phyloP scores from a whole-genome alignment of 1,140 invertebrate genomes.

The Sycophaga agraensis region DNA sequence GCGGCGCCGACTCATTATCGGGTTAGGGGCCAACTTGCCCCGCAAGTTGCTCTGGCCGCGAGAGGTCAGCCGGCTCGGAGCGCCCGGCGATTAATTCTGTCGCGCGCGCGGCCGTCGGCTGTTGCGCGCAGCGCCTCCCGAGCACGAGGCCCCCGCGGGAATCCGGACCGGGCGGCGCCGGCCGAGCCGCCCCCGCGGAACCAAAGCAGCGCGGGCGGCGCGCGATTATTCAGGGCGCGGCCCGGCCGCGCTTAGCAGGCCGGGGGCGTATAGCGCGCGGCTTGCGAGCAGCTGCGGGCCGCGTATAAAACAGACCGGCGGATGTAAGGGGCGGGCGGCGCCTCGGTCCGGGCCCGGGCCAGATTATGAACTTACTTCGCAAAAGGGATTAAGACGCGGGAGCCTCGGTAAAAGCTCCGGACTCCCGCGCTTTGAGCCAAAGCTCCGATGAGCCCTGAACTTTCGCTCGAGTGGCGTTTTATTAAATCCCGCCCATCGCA shows the following conservation, averaged over 20 bases:
- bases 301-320: constrained; percentile 9
- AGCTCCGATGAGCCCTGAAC: constrained; percentile 15
- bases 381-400: constrained; percentile 22
- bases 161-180: too few species aligned
- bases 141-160: too few species aligned
- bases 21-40: constrained; percentile 34
- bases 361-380: constrained; percentile 19
- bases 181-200: too few species aligned
- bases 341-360: too few species aligned
- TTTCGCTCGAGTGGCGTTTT: constrained; percentile 21
- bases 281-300: too few species aligned
- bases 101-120: too few species aligned
- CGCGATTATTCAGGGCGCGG: too few species aligned
- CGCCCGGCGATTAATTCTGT: constrained; percentile 34
- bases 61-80: constrained; percentile 30
- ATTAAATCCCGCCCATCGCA: constrained; percentile 5
- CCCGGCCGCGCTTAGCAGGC: too few species aligned
- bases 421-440: constrained; percentile 14
- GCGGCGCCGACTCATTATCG: constrained; percentile 34
- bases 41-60: constrained; percentile 37
- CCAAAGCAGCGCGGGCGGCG: too few species aligned
- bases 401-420: constrained; percentile 17
- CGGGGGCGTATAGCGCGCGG: too few species aligned
- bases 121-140: too few species aligned
- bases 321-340: constrained; percentile 6